A percentile compares a stretch with the other conserved stretches of the same genome.
Evolutionary conservation across 2,888 invertebrate genomes (phyloP).

Genomic region (Acanthosepion esculentum): DNA sequence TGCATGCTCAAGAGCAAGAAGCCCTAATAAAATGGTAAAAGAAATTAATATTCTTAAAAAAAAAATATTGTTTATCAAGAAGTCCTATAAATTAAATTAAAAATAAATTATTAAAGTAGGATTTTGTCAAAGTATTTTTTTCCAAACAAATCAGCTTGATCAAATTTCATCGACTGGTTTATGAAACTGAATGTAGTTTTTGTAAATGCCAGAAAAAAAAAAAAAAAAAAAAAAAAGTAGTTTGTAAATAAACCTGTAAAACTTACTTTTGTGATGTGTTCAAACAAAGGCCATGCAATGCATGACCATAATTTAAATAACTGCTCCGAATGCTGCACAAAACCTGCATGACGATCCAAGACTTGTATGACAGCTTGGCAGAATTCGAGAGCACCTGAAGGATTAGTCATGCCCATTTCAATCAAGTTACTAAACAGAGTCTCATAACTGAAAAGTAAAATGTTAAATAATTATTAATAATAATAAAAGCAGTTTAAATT

Average conservation of each 20-base stretch:
- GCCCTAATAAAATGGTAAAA: too few relatives aligned
- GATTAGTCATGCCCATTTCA: conserved; percentile 59
- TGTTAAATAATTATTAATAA: not conserved
- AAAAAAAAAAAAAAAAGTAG: too few relatives aligned
- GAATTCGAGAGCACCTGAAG: conserved; percentile 63
- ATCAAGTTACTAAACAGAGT: conserved; percentile 63
- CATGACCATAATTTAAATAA: conserved; percentile 69
- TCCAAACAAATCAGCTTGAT: too few relatives aligned
- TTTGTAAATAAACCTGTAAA: not conserved
- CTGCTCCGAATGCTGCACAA: conserved; percentile 59
- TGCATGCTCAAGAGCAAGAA: too few relatives aligned
- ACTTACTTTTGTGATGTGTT: conserved; percentile 64
- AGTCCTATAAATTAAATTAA: too few relatives aligned
- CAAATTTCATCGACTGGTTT: too few relatives aligned
- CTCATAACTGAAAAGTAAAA: conserved; percentile 61
- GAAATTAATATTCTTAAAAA: too few relatives aligned
- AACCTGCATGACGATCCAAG: conserved; percentile 58
- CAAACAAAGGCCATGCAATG: conserved; percentile 60
- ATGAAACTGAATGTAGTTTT: too few relatives aligned
- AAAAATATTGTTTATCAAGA: too few relatives aligned
- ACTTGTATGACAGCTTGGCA: conserved; percentile 64
- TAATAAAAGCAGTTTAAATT: not conserved
- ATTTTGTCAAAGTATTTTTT: too few relatives aligned
- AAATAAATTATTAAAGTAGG: too few relatives aligned
- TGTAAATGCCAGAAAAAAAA: too few relatives aligned